A percentile compares a stretch with the other conserved stretches of the same genome.
These are phyloP conservation scores for Drosophila tanythrix DNA, from an alignment of 2,888 invertebrate species.

Conservation along the genomic window DNA sequence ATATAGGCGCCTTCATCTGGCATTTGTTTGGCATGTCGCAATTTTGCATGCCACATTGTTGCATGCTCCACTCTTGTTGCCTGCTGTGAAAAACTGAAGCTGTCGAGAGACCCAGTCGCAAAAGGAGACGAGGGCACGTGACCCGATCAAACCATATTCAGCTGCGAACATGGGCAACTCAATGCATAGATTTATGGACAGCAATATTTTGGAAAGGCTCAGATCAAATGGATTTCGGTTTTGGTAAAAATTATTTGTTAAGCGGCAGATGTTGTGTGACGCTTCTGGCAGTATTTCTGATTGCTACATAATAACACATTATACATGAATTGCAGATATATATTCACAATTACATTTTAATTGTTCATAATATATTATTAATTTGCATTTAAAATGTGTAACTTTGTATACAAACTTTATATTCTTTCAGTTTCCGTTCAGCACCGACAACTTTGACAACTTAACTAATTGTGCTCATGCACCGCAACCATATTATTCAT, in stretches of 20 bases:
- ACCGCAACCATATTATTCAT: constrained; percentile 11
- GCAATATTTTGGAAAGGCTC: constrained; percentile 21
- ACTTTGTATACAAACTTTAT: not conserved
- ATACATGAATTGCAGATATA: not conserved
- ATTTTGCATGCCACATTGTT: constrained; percentile 54
- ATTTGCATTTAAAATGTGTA: rapidly evolving
- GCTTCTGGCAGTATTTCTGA: not conserved
- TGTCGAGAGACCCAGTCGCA: not conserved
- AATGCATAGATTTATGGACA: constrained; percentile 42
- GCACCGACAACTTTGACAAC: constrained; percentile 30
- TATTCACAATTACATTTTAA: not conserved
- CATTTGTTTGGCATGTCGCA: constrained; percentile 45
- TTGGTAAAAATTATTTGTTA: not conserved
- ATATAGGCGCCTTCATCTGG: constrained; percentile 36
- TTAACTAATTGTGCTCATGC: constrained; percentile 29
- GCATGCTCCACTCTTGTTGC: constrained; percentile 45
- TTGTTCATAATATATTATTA: not conserved
- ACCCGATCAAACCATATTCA: constrained; percentile 45
- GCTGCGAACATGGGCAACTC: constrained; percentile 22
- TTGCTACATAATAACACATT: not conserved
- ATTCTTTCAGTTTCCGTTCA: not conserved
- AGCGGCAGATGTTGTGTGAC: not conserved
- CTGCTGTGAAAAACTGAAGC: constrained; percentile 45
- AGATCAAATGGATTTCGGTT: constrained; percentile 17
- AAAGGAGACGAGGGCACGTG: constrained; percentile 27